Evolutionary conservation across 1,140 invertebrate genomes (phyloP).

Genomic region (Drosophila punjabiensis): DNA sequence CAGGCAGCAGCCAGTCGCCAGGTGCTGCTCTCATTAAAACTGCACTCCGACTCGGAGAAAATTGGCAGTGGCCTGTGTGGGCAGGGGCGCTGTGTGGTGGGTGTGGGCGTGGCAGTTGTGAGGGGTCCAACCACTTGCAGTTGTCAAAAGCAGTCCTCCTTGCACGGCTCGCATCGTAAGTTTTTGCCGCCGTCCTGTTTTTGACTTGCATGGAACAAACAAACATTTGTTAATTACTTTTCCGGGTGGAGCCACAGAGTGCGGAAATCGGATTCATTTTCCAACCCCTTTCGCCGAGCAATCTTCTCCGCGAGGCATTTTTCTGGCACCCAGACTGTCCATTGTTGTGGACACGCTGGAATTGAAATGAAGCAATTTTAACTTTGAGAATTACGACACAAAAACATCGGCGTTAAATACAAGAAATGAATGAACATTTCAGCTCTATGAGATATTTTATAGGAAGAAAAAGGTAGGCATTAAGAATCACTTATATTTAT

Average conservation of each 20-base stretch:
- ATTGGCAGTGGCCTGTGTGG: slow-evolving; percentile 20
- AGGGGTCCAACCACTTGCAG: slow-evolving; percentile 21
- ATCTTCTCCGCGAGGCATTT: slow-evolving; percentile 2
- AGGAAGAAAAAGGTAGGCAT: not conserved
- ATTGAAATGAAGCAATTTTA: slow-evolving; percentile 61
- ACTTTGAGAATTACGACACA: slow-evolving; percentile 42
- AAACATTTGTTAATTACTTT: slow-evolving; percentile 77
- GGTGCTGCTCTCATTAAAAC: slow-evolving; percentile 74
- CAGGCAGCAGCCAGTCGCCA: slow-evolving; percentile 28
- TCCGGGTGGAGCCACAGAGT: slow-evolving; percentile 29
- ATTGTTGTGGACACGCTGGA: slow-evolving; percentile 39
- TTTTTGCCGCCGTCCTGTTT: slow-evolving; percentile 38
- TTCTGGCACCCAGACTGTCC: slow-evolving; percentile 10
- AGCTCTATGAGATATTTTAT: no score
- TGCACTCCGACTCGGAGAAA: slow-evolving; percentile 47
- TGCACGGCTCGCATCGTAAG: slow-evolving; percentile 23
- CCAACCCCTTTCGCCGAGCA: slow-evolving; percentile 1
- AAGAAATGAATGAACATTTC: not conserved
- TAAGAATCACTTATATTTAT: no score
- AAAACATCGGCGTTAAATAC: slow-evolving; percentile 22
- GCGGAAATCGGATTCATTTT: slow-evolving; percentile 36
- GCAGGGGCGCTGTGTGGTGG: not conserved
- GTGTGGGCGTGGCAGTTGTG: not conserved
- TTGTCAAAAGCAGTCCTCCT: slow-evolving; percentile 63
- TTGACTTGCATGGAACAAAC: slow-evolving; percentile 45